Conservation (phyloP, 2,797 vertebrate genomes). For the Hypotaenidia okinawae region DNA sequence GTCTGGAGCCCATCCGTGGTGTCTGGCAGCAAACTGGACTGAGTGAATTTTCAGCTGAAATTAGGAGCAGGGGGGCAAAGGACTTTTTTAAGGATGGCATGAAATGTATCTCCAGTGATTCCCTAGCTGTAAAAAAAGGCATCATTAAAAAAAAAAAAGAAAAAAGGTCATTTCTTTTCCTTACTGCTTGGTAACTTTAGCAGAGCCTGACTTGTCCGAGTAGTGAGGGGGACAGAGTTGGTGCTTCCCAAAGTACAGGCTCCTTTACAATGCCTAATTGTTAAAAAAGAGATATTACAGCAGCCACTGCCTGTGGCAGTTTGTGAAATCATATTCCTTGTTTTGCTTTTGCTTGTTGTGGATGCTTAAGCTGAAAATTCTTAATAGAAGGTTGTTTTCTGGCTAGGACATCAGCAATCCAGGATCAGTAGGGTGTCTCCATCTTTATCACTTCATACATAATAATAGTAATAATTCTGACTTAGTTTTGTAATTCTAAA, state of each 20-base stretch:
- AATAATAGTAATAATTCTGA: neutral
- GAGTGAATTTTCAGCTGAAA: neutral
- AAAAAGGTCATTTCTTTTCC: neutral
- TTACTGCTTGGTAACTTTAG: neutral
- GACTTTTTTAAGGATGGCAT: neutral
- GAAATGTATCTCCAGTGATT: neutral
- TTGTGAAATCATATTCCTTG: constrained; percentile 1
- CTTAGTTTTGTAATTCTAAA: neutral
- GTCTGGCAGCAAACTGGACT: neutral
- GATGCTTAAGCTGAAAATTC: neutral
- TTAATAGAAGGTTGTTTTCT: neutral
- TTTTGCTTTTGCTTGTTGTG: neutral
- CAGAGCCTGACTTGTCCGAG: neutral
- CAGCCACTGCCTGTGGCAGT: neutral
- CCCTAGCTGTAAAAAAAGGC: neutral
- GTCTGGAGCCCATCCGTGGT: neutral
- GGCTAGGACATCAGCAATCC: neutral
- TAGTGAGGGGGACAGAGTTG: neutral
- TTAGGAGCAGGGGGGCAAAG: neutral
- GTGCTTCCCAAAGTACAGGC: neutral
- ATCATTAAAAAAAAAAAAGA: neutral
- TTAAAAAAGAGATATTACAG: constrained; percentile 5
- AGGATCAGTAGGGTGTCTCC: neutral
- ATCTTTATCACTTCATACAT: neutral
- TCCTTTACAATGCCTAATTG: neutral